A percentile compares a stretch with the other conserved stretches of the same genome.
Evolutionary conservation across 2,113 vertebrate species (phyloP).

Genomic region (Thunnus thynnus): DNA sequence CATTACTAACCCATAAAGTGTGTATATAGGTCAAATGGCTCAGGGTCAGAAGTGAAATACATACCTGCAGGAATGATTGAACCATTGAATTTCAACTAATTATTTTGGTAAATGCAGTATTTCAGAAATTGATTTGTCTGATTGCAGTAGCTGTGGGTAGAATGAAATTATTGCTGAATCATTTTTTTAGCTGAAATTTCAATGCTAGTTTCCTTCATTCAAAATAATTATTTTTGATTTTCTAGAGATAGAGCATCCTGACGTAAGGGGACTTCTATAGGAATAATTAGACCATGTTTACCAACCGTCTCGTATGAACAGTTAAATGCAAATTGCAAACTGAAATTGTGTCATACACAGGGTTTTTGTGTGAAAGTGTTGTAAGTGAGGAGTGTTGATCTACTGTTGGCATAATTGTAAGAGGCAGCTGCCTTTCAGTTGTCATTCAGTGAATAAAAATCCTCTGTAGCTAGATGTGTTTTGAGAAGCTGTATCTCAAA

Average conservation of each 20-base stretch:
- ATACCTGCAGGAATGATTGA: neutral
- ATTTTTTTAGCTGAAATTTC: neutral
- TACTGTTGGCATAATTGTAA: slow-evolving; percentile 1
- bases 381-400: slow-evolving; percentile 19
- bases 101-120: slow-evolving; percentile 7
- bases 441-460: neutral
- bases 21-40: slow-evolving; percentile 19
- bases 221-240: neutral
- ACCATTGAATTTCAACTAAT: neutral
- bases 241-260: neutral
- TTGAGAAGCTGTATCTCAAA: neutral
- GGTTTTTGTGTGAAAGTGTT: slow-evolving; percentile 10
- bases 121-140: neutral
- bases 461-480: neutral
- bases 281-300: neutral
- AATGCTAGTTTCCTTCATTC: too few species aligned
- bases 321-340: neutral
- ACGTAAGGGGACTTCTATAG: neutral
- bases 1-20: slow-evolving; percentile 3
- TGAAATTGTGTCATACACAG: neutral
- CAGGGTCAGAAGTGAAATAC: neutral
- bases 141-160: neutral
- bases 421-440: slow-evolving; percentile 7
- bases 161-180: neutral
- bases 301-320: neutral